Conservation (phyloP, 2,113 vertebrate genomes). For the Bos taurus region ARS-UCD2.0 NC_037329.1:101160501-101161000, state of each 20-base stretch:
- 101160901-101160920: not conserved
- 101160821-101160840: conserved; percentile 64
- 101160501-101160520: conserved; percentile 67
- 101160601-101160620: not conserved
- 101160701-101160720: conserved; percentile 65
- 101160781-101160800: conserved; percentile 68
- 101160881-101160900: not conserved
- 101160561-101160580: conserved; percentile 34
- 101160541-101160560: conserved; percentile 13
- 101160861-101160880: conserved; percentile 15
- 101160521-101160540: conserved; percentile 45
- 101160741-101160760: conserved; percentile 55
- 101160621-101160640: not conserved
- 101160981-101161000: not conserved
- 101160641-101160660: not conserved
- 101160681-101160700: not conserved
- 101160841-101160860: conserved; percentile 5
- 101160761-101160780: conserved; percentile 71
- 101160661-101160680: conserved; percentile 19
- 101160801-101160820: conserved; percentile 65
- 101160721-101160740: conserved; percentile 51
- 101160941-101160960: not conserved
- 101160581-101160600: not conserved
- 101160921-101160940: not conserved
- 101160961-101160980: not conserved